Percentiles rank a stretch among this genome's conserved stretches.
Conservation (phyloP, 2,888 invertebrate species). For the Proisotoma minuta region DNA sequence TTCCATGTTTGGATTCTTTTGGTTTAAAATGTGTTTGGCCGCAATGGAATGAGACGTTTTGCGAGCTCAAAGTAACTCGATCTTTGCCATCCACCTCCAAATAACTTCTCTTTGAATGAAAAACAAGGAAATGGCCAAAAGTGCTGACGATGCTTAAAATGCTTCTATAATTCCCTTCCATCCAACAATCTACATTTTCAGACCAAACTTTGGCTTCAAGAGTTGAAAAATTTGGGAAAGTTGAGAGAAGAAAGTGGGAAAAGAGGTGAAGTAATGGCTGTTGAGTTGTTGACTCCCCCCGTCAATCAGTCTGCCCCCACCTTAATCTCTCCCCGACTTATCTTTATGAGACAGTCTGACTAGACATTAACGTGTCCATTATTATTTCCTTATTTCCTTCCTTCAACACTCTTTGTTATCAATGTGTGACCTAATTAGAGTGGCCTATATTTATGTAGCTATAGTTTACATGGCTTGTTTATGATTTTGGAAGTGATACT, state of each 20-base stretch:
- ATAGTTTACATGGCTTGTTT: too few species aligned
- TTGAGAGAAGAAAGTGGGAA: neutral
- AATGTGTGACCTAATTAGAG: too few species aligned
- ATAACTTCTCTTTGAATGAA: constrained; percentile 18
- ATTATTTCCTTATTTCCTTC: too few species aligned
- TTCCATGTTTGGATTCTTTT: constrained; percentile 2
- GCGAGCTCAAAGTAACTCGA: constrained; percentile 13
- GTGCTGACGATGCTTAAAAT: constrained; percentile 14
- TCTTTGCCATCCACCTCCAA: neutral
- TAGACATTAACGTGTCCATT: too few species aligned
- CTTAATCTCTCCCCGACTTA: too few species aligned
- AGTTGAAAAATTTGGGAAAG: neutral
- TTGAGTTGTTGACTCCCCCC: too few species aligned
- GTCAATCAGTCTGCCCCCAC: too few species aligned
- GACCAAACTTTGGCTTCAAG: neutral
- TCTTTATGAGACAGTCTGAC: too few species aligned
- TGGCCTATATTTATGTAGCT: too few species aligned
- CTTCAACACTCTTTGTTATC: too few species aligned
- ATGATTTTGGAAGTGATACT: too few species aligned
- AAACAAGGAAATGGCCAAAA: constrained; percentile 14
- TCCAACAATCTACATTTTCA: neutral
- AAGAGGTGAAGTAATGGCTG: neutral
- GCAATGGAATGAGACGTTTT: constrained; percentile 1
- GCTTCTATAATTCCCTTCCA: constrained; percentile 8
- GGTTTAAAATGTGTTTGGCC: neutral